Base-by-base conservation (phyloP, 1,140 invertebrate genomes). In the Drosophila nannoptera region DNA sequence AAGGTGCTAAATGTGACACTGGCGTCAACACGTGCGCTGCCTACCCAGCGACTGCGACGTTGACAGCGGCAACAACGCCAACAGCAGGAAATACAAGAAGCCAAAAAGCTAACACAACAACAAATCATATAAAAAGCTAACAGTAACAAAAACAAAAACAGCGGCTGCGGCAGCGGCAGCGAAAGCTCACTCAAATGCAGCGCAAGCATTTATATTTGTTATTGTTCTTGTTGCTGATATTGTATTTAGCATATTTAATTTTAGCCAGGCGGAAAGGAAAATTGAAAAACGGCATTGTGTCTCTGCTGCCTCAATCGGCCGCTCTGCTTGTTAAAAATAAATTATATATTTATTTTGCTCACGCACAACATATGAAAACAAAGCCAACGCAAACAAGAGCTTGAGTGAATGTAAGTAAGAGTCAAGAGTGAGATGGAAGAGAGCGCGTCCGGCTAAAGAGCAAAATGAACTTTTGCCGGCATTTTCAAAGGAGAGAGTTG, bases 321-420 rank as follows among this genome's bases (percentile, higher is more conserved):
- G 63, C 64, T 80, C 50, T 80, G 72, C 55, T 80, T 77, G 77
- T 81, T 80, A 75, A 80, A 81, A 77, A 80, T 81, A 80, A 65
- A 80, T 69, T 76, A 58, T 73, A 73, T 68, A 73, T 76, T 62
- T 72, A 73, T 81, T 81, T 73, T 71, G 16, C 55, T 55, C 60
- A 78, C 78, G 77, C 73, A 77, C 77, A 70, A 53, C 48, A 48
- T 31, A 50, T 12, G 66, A 40, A 43, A 61, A 58, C 43, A 67
- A 60, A 12, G 29, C 35, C 22, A 63, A 63, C 14, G 12, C 45
- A 43, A 54, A 46, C 46, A 6, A 14, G n/a, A 40, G 38, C 11
- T 40, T 9, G 11, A 40, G 38, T 40, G 36, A 38, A 11, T 40
- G 38, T 40, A 9, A 40, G 3, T 38, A 7, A 11, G 7, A 38